Evolutionary conservation across 2,113 vertebrate genomes (phyloP).

Genomic region (Sinocyclocheilus rhinocerous): DNA sequence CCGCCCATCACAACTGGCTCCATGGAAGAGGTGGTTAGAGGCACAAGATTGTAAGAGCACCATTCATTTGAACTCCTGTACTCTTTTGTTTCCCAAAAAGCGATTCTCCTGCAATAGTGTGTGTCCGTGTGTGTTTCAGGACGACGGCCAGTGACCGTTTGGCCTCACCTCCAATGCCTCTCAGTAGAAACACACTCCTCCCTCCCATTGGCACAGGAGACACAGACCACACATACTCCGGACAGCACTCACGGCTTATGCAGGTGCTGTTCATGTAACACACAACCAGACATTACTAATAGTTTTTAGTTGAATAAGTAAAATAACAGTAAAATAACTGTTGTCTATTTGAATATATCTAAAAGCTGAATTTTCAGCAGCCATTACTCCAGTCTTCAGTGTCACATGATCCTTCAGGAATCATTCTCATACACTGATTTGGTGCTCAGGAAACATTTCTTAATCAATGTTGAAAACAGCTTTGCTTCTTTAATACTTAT

Average conservation of each 20-base stretch:
- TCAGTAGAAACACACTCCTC: slow-evolving; percentile 86
- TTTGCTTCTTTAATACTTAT: no score
- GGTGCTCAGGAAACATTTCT: no score
- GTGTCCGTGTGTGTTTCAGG: slow-evolving; percentile 65
- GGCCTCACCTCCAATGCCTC: slow-evolving; percentile 78
- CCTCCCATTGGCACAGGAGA: slow-evolving; percentile 83
- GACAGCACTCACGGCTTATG: slow-evolving; percentile 63
- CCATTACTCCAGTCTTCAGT: no score
- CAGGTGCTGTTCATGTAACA: slow-evolving; percentile 61
- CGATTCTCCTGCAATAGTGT: not conserved
- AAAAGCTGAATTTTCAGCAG: not conserved
- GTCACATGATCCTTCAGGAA: no score
- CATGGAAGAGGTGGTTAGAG: slow-evolving; percentile 83
- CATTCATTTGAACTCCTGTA: not conserved
- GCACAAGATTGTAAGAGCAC: slow-evolving; percentile 81
- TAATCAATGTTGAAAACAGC: no score
- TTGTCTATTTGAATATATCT: slow-evolving; percentile 6
- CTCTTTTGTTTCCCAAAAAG: not conserved
- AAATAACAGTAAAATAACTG: no score
- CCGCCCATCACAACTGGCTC: slow-evolving; percentile 74
- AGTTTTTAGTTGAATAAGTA: not conserved
- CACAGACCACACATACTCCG: slow-evolving; percentile 67
- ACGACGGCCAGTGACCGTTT: slow-evolving; percentile 77
- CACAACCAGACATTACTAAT: not conserved
- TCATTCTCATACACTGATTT: no score